These are phyloP conservation scores for Aspidapion aeneum DNA, from an alignment of 2,888 invertebrate species.

Conservation along the genomic window DNA sequence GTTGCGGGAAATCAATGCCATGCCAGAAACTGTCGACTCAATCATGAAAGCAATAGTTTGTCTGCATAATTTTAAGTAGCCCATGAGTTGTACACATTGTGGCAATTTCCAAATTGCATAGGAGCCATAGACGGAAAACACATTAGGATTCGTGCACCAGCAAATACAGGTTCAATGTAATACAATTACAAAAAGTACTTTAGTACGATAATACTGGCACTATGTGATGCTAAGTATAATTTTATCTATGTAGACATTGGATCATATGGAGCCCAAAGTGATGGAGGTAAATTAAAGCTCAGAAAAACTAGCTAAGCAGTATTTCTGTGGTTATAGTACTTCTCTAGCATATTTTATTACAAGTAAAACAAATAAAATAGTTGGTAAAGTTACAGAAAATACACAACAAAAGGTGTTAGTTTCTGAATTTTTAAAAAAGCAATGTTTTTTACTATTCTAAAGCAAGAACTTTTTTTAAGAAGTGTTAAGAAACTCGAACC, in stretches of 20 bases:
- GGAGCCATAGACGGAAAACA: no score
- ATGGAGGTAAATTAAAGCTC: no score
- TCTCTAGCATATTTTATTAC: background rate
- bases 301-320: no score
- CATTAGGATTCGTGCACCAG: no score
- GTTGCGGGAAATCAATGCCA: constrained; percentile 1
- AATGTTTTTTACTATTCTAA: background rate
- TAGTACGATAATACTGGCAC: background rate
- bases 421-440: background rate
- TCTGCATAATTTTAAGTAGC: constrained; percentile 7
- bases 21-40: background rate
- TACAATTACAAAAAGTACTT: constrained; percentile 1
- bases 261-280: no score
- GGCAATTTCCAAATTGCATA: no score
- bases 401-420: background rate
- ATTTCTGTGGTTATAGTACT: no score
- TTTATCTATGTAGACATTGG: no score
- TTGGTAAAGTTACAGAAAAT: background rate
- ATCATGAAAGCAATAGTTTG: constrained; percentile 1
- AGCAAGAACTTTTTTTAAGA: background rate
- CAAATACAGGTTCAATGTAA: no score
- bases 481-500: background rate
- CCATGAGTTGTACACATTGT: no score
- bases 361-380: no score
- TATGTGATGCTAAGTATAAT: no score